Conservation (phyloP, 2,797 vertebrate genomes). For the Leucoraja ocellata region DNA sequence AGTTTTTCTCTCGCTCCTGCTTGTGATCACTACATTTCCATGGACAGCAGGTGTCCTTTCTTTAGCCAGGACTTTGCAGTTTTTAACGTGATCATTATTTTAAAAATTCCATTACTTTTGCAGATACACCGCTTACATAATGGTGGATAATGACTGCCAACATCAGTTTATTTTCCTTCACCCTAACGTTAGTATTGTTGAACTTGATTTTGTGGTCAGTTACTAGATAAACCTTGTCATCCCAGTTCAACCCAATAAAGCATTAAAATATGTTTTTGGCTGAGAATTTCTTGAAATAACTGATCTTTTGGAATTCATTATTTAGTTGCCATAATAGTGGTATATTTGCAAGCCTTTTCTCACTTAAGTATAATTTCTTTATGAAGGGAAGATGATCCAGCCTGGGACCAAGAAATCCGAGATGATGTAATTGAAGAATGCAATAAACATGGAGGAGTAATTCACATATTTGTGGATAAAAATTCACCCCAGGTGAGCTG, state of each 20-base stretch:
- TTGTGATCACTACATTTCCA: too few relatives aligned
- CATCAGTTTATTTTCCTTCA: background rate
- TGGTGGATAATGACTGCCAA: too few relatives aligned
- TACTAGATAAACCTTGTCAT: background rate
- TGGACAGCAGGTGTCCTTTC: too few relatives aligned
- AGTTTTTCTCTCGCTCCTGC: background rate
- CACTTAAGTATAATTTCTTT: constrained; percentile 29
- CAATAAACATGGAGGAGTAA: constrained; percentile 92
- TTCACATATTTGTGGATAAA: constrained; percentile 93
- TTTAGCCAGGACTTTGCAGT: too few relatives aligned
- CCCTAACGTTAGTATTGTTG: background rate
- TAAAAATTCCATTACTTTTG: too few relatives aligned
- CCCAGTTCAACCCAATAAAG: background rate
- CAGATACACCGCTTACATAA: too few relatives aligned
- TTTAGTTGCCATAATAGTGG: background rate
- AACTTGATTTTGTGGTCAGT: background rate
- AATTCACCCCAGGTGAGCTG: constrained; percentile 83
- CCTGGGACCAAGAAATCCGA: constrained; percentile 90
- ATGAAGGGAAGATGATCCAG: constrained; percentile 76
- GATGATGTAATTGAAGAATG: constrained; percentile 96
- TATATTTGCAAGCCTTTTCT: background rate
- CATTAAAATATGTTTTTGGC: background rate
- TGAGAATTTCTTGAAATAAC: background rate
- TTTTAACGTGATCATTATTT: too few relatives aligned
- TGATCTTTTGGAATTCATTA: background rate